phyloP scores from a whole-genome alignment of 2,113 vertebrate species.

The Callocephalon fimbriatum region DNA sequence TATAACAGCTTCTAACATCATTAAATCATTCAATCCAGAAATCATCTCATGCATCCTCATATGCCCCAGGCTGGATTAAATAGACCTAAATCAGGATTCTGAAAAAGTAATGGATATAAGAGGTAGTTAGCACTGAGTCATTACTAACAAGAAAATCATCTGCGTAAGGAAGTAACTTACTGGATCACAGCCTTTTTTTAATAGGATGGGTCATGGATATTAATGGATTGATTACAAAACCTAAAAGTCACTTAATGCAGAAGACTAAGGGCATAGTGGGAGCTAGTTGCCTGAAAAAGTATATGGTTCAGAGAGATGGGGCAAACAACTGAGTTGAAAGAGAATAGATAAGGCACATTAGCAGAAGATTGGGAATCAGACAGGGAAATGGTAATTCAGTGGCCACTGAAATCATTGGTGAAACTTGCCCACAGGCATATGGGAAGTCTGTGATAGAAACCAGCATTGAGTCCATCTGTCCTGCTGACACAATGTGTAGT shows the following conservation, averaged over 20 bases:
- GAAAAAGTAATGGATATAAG: not conserved
- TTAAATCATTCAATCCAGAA: not conserved
- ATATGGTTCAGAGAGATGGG: not conserved
- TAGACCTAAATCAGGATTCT: not conserved
- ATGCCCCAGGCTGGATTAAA: not conserved
- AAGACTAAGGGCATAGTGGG: not conserved
- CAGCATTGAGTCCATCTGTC: not conserved
- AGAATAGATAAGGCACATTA: constrained; percentile 58
- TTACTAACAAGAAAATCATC: not conserved
- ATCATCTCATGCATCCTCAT: not conserved
- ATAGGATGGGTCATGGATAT: not conserved
- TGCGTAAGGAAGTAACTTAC: not conserved
- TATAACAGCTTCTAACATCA: not conserved
- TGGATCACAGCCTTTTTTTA: not conserved
- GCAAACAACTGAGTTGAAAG: constrained; percentile 46
- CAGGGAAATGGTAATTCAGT: constrained; percentile 42
- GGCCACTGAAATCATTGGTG: not conserved
- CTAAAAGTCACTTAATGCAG: not conserved
- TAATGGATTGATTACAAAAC: constrained; percentile 20
- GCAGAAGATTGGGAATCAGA: constrained; percentile 55
- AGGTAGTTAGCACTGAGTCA: not conserved
- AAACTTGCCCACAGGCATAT: constrained; percentile 12
- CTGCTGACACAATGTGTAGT: not conserved
- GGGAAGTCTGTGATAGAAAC: not conserved
- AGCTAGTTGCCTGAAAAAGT: not conserved